phyloP scores from a whole-genome alignment of 2,113 vertebrate species.

The Callithrix jacchus region DNA sequence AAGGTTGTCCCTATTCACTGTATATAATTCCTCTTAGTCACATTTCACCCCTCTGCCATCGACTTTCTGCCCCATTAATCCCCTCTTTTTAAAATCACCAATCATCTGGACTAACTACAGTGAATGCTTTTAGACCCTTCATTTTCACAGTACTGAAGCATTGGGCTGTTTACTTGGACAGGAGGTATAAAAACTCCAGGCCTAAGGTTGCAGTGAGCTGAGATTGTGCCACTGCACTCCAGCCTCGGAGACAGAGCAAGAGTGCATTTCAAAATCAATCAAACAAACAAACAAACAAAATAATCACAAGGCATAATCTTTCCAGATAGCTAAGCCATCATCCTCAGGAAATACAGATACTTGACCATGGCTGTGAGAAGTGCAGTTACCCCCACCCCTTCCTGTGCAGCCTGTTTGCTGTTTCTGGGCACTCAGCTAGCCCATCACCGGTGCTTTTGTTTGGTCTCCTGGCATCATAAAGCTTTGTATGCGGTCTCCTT shows the following conservation, averaged over 20 bases:
- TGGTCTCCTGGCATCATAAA: background rate
- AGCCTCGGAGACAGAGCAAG: no score
- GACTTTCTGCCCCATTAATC: background rate
- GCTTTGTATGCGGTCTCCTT: background rate
- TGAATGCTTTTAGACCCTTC: background rate
- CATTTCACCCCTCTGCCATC: background rate
- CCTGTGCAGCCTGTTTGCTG: background rate
- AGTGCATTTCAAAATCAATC: no score
- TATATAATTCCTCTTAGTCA: background rate
- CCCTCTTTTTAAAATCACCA: background rate
- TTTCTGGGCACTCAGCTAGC: background rate
- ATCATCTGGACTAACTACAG: background rate
- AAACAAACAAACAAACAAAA: no score
- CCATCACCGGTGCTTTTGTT: background rate
- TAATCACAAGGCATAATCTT: background rate
- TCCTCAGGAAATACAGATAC: background rate
- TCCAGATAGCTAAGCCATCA: background rate
- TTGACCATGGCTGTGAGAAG: accelerated
- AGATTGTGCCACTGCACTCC: no score
- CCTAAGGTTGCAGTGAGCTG: no score
- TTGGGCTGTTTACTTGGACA: background rate
- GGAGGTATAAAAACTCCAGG: background rate
- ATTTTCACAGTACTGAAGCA: background rate
- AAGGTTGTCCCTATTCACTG: background rate
- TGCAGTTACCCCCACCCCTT: accelerated